Evolutionary conservation across 2,113 vertebrate species (phyloP).

Genomic region (Lampris megalopsis): DNA sequence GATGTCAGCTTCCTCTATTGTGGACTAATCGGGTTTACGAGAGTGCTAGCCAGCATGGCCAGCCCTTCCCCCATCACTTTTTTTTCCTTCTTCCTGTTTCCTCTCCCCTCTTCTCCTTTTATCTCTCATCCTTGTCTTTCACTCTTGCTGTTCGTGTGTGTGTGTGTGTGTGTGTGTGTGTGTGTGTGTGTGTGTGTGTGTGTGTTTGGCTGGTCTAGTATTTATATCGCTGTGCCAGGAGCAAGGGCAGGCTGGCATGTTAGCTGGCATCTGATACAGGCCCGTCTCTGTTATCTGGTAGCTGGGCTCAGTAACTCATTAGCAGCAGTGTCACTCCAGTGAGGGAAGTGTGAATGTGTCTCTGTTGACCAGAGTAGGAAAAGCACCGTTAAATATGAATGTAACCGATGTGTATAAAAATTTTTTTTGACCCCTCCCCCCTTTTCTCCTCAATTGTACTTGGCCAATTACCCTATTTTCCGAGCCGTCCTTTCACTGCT

Average conservation of each 20-base stretch:
- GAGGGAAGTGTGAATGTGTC: not conserved
- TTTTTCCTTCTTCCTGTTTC: not conserved
- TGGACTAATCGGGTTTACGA: slow-evolving; percentile 29
- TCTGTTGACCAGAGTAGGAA: not conserved
- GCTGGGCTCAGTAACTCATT: not conserved
- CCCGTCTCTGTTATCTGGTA: slow-evolving; percentile 2
- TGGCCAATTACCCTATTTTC: too few relatives aligned
- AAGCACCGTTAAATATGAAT: too few relatives aligned
- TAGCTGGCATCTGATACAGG: slow-evolving; percentile 13
- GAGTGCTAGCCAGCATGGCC: not conserved
- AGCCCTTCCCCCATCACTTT: too few relatives aligned
- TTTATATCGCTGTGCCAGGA: not conserved
- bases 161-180: too few relatives aligned
- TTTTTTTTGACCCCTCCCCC: too few relatives aligned
- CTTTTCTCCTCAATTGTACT: too few relatives aligned
- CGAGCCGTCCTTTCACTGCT: too few relatives aligned
- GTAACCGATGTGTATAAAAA: too few relatives aligned
- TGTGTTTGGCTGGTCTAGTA: not conserved
- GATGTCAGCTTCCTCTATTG: slow-evolving; percentile 28
- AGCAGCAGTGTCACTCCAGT: not conserved
- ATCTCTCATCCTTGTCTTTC: not conserved
- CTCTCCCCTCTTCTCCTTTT: not conserved
- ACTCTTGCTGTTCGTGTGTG: too few relatives aligned
- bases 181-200: too few relatives aligned
- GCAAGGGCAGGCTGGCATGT: not conserved